phyloP scores from a whole-genome alignment of 2,113 vertebrate species.

The Brachyistius frenatus region DNA sequence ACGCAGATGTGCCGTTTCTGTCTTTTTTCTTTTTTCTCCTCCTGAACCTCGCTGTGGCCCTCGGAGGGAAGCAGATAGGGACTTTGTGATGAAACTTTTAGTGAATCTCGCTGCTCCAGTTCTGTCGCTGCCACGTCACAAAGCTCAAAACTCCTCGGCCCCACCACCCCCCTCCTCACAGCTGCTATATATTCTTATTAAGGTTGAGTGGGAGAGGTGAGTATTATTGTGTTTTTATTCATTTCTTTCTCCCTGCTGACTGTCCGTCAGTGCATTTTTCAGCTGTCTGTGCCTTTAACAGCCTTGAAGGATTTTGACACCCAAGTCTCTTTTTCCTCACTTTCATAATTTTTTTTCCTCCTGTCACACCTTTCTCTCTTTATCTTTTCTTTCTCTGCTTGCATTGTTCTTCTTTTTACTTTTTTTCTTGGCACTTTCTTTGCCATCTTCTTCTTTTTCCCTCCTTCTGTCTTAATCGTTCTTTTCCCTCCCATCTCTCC shows the following conservation, averaged over 20 bases:
- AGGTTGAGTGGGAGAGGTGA: constrained; percentile 52
- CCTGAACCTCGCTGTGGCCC: constrained; percentile 47
- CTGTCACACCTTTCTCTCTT: constrained; percentile 78
- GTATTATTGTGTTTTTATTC: constrained; percentile 52
- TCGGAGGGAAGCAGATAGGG: constrained; percentile 63
- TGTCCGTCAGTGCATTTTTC: constrained; percentile 16
- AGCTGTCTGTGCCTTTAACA: constrained; percentile 44
- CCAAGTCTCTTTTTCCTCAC: constrained; percentile 10
- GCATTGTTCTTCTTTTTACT: background rate
- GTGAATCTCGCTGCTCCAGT: constrained; percentile 80
- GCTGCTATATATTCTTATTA: constrained; percentile 69
- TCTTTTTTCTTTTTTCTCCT: background rate
- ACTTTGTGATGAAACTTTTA: constrained; percentile 83
- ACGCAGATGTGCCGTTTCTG: constrained; percentile 26
- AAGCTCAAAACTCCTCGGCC: constrained; percentile 41
- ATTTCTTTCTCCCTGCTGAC: constrained; percentile 16
- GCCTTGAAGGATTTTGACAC: constrained; percentile 76
- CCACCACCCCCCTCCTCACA: constrained; percentile 32
- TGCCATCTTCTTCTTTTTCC: constrained; percentile 69
- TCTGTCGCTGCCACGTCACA: constrained; percentile 76
- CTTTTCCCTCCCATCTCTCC: constrained; percentile 55
- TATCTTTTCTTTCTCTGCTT: constrained; percentile 70
- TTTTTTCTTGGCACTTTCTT: background rate
- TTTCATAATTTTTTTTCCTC: background rate
- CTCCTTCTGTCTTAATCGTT: constrained; percentile 71